Evolutionary conservation across 1,140 invertebrate genomes (phyloP), one percentile per base, ranked within the genome.

Genomic region (Arion vulgaris): DNA sequence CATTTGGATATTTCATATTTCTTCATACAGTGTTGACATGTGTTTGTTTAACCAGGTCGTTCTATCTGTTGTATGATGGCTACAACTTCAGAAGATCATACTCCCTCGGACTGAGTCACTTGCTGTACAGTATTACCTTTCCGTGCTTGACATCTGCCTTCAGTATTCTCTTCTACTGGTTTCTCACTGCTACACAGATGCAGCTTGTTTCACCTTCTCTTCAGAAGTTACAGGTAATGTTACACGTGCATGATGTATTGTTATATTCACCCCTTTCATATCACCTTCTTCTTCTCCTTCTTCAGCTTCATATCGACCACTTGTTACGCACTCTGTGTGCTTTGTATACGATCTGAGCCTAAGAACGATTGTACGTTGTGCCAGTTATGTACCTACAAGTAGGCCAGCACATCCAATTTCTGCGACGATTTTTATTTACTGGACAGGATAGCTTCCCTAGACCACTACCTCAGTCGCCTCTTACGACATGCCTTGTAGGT

Each of bases 31-130:
- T 97, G 66, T 90, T 98, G 17, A 95, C 96, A 2, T 93, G 95
- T 19, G 95, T 97, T 15, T 97, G 96, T 85, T 94, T 95, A 5
- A 92, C 96, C 84, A 93, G 97, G 71, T 96, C 96, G 86, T 95
- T 96, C 86, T 97, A 96, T 89, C 94, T 98, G 74, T 96, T 97
- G 85, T 96, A 97, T 87, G 97, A 98, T 92, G 95, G 96, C 0
- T 98, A 98, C 89, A 97, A 98, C 88, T 94, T 96, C 13, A 95
- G 95, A 80, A 94, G 94, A 62, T 95, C 95, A 0, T 94, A 97
- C 86, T 95, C 95, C 51, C 94, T 95, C n/a, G 95, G 96, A 53
- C 91, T 97, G 23, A 95, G 96, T 41, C 95, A 95, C 82, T 94
- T 97, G 26, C 90, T 97, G 4, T 94, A 96, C 79, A 87, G 84